Base-by-base conservation (phyloP, 2,113 vertebrate genomes). In the Cyprinodon variegatus region DNA sequence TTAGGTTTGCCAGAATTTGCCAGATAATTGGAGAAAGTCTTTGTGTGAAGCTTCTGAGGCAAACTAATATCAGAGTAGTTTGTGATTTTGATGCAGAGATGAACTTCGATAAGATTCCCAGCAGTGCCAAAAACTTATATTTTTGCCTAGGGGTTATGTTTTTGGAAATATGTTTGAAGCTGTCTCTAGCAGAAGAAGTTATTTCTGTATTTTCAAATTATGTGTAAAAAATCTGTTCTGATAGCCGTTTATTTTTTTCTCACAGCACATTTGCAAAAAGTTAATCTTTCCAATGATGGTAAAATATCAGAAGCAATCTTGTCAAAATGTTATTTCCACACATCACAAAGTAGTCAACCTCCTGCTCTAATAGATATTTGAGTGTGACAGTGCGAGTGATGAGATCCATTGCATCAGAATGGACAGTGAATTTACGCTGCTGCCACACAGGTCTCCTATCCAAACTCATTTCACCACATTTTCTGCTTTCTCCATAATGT, bases 391-490 rank as follows among this genome's bases (percentile, higher is more conserved):
- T 70, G 46, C 15, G 59, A 81, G 41, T 77, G 79, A 76, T 46
- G 48, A 68, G 82, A 67, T 77, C 39, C 74, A 78, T 76, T 61
- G 86, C 74, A 60, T 76, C 71, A 61, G 76, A 72, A 46, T 48
- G 38, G 69, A 67, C 11, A 41, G 68, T 66, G 78, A 62, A 14
- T 3, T 53, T 63, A 65, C 68, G 53, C 41, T 63, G 69, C 61
- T 66, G 74, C 64, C 50, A 62, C 61, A 29, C 68, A 66, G 68
- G 78, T 75, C 66, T 20, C 50, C 72, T 66, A 75, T 81, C 74
- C 66, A 77, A 67, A 87, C 74, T 81, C 81, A 74, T 87, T 83
- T 83, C 61, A 60, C 68, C 73, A 76, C 63, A 82, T 85, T 84
- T 83, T 46, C 59, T 81, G 39, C 57, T 78, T 76, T 73, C 29